These are phyloP conservation scores for Onychomys torridus DNA, from an alignment of 2,797 vertebrate species.

Conservation along the genomic window DNA sequence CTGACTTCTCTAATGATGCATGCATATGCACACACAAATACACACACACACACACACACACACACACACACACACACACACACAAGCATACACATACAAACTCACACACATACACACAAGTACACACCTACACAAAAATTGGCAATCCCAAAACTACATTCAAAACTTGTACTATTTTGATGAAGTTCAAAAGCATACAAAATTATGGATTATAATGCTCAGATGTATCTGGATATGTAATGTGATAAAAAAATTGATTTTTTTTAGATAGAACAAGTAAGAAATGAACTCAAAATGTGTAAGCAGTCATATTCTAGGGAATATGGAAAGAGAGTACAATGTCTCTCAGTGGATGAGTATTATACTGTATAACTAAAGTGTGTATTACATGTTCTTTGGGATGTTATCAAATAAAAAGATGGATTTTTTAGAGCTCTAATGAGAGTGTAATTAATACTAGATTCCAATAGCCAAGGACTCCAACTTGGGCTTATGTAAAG, in stretches of 20 bases:
- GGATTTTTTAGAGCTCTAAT: slow-evolving; percentile 26
- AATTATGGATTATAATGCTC: background rate
- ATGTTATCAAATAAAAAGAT: slow-evolving; percentile 23
- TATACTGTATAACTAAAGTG: background rate
- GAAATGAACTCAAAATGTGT: slow-evolving; percentile 2
- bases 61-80: background rate
- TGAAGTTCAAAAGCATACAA: slow-evolving; percentile 27
- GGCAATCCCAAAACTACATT: background rate
- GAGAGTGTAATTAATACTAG: background rate
- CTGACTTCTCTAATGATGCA: background rate
- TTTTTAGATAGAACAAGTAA: background rate
- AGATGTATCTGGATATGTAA: background rate
- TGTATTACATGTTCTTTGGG: background rate
- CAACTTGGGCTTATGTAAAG: slow-evolving; percentile 25
- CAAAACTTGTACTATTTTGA: slow-evolving; percentile 29
- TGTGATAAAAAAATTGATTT: background rate
- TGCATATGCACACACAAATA: background rate
- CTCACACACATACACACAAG: no score
- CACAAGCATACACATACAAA: background rate
- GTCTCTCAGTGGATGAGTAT: background rate
- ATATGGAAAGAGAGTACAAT: background rate
- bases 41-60: background rate
- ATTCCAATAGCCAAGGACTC: slow-evolving; percentile 5
- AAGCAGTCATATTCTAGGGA: background rate
- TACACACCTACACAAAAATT: background rate